Evolutionary conservation across 2,888 invertebrate genomes (phyloP), one percentile per base, ranked within the genome.

Genomic region (Cerastoderma edule): DNA sequence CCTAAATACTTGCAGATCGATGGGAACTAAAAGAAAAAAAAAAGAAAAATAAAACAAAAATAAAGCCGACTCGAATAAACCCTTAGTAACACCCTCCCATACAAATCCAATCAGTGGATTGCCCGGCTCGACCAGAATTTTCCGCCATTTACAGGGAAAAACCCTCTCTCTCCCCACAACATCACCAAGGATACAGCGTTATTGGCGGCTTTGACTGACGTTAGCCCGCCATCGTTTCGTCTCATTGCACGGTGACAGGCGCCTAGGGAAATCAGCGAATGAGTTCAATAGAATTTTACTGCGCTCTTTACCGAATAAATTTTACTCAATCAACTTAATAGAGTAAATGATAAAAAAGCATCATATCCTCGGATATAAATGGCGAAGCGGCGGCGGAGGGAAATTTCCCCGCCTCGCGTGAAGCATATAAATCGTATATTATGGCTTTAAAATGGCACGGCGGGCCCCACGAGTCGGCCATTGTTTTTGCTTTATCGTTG

Each of bases 191-290:
- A 24, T 10, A 30, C 67, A 53, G 53, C 53, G 50, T 44, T 44
- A 60, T 60, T 60, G 60, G 39, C 13, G 33, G 60, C 22, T 63
- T 66, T 75, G 75, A 79, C 67, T 68, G 75, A 72, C 75, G 68
- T 66, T 72, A 44, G 63, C 72, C 69, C 39, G 72, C 24, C 60
- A 60, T 64, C 64, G 50, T 6, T 19, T 64, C 71, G 71, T 64
- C 65, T 71, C 64, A 30, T 65, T 54, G 39, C 46, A 33, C 32
- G 24, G 50, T 72, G 79, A 83, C 71, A 63, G 75, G 78, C 74
- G 76, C 75, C 80, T 56, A 39, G 83, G 83, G 83, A 83, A 83
- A 83, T 83, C 72, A 83, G 73, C 68, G 69, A 74, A 83, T 81
- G 76, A 81, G 67, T 71, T 78, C 78, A 81, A 77, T 75, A 67